Evolutionary conservation across 1,140 invertebrate genomes (phyloP).

Genomic region (Zaprionus africanus): DNA sequence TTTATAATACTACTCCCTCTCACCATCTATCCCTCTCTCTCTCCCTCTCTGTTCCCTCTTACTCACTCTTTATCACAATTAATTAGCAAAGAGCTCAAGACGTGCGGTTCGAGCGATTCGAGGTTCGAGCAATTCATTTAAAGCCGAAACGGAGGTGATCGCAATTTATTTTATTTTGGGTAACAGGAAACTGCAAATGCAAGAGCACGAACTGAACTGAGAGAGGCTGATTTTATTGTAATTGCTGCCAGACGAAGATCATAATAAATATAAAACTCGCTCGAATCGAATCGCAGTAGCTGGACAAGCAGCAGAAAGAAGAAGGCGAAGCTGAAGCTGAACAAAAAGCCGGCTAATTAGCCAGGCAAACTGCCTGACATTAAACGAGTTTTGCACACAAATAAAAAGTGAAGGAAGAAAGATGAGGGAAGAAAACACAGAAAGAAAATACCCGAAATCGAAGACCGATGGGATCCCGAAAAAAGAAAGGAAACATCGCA

Average conservation of each 20-base stretch:
- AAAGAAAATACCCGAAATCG: conserved; percentile 5
- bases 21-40: not conserved
- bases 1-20: conserved; percentile 37
- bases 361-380: conserved; percentile 43
- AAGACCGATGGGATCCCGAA: conserved; percentile 1
- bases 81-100: conserved; percentile 56
- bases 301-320: not conserved
- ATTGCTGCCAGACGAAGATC: conserved; percentile 55
- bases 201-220: conserved; percentile 48
- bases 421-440: conserved; percentile 1
- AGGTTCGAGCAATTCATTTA: conserved; percentile 54
- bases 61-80: conserved; percentile 46
- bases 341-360: conserved; percentile 57
- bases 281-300: conserved; percentile 22
- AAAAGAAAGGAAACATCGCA: conserved; percentile 51
- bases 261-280: conserved; percentile 56
- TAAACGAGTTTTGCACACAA: conserved; percentile 54
- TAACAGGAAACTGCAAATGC: conserved; percentile 63
- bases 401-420: conserved; percentile 25
- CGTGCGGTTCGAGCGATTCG: conserved; percentile 48
- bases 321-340: conserved; percentile 7
- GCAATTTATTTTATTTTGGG: conserved; percentile 66
- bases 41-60: not conserved
- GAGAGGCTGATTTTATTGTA: conserved; percentile 56
- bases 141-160: conserved; percentile 45